phyloP scores from a whole-genome alignment of 1,140 invertebrate genomes.

The Acromyrmex echinatior region DNA sequence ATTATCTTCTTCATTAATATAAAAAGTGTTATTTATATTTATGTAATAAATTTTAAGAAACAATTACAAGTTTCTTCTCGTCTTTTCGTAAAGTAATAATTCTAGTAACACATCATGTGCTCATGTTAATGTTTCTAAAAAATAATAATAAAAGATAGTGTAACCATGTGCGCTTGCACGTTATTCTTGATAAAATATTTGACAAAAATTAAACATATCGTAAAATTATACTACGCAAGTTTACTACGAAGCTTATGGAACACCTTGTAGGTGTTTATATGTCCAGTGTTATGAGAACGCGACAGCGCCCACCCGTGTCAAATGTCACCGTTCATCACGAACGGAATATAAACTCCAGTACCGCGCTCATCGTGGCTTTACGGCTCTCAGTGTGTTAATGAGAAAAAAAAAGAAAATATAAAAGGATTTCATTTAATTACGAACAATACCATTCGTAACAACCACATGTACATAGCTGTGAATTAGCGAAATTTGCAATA shows the following conservation, averaged over 20 bases:
- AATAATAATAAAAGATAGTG: too few species aligned
- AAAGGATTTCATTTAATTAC: slow-evolving; percentile 50
- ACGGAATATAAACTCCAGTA: slow-evolving; percentile 35
- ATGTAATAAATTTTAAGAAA: not conserved
- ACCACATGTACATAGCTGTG: not conserved
- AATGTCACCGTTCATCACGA: slow-evolving; percentile 54
- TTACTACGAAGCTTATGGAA: slow-evolving; percentile 28
- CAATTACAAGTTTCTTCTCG: not conserved
- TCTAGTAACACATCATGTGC: not conserved
- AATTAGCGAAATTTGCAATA: not conserved
- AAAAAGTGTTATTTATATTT: not conserved
- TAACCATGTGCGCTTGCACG: too few species aligned
- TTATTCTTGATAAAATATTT: slow-evolving; percentile 25
- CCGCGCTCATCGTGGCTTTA: slow-evolving; percentile 47
- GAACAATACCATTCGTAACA: slow-evolving; percentile 27
- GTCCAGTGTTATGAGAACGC: slow-evolving; percentile 37
- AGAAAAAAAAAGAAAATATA: not conserved
- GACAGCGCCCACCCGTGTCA: slow-evolving; percentile 55
- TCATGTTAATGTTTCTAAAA: not conserved
- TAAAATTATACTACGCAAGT: not conserved
- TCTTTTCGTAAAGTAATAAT: not conserved
- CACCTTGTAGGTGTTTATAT: slow-evolving; percentile 49
- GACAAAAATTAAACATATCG: not conserved
- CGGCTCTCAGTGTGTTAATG: slow-evolving; percentile 11
- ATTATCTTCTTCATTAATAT: not conserved